Evolutionary conservation across 2,113 vertebrate genomes (phyloP).

Genomic region (Pelecanoides urinatrix): DNA sequence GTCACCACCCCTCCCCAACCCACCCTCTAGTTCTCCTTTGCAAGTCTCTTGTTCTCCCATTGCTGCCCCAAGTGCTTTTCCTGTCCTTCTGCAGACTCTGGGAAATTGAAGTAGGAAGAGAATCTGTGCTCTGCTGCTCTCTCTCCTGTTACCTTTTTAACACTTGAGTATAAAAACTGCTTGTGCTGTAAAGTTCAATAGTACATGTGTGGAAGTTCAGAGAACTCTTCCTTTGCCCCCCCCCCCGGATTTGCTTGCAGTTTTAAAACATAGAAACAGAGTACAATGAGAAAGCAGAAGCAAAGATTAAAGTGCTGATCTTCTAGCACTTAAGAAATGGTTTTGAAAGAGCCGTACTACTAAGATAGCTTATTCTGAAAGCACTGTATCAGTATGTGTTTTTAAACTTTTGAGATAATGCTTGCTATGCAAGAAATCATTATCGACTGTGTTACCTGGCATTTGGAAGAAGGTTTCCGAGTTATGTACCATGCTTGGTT

Average conservation of each 20-base stretch:
- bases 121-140: neutral
- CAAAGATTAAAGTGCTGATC: neutral
- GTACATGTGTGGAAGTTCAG: neutral
- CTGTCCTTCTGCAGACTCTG: neutral
- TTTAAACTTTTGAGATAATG: neutral
- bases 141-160: neutral
- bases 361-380: neutral
- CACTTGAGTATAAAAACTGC: neutral
- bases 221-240: neutral
- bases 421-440: neutral
- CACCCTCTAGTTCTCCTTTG: neutral
- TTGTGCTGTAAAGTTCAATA: neutral
- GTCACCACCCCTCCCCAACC: neutral
- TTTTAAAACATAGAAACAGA: neutral
- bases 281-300: neutral
- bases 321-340: neutral
- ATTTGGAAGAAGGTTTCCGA: neutral
- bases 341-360: neutral
- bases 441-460: neutral
- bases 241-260: neutral
- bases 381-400: neutral
- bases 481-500: neutral
- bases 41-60: neutral
- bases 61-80: neutral
- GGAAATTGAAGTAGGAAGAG: neutral